Evolutionary conservation across 2,888 invertebrate species (phyloP).

Genomic region (Eudemis profundana): DNA sequence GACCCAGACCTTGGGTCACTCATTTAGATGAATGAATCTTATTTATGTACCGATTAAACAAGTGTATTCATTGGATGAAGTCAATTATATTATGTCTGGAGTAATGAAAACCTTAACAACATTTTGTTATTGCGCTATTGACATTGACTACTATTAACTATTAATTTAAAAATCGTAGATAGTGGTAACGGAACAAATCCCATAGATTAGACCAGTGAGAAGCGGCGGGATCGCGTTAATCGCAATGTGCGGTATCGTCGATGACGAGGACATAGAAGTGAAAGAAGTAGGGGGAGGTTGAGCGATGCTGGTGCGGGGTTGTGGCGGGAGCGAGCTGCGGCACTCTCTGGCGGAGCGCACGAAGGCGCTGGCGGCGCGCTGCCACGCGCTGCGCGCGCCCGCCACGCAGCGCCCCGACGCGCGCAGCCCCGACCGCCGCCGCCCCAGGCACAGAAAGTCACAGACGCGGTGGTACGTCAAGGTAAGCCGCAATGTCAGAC

Average conservation of each 20-base stretch:
- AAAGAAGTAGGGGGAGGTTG: constrained; percentile 64
- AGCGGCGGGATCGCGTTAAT: constrained; percentile 12
- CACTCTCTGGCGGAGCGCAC: constrained; percentile 82
- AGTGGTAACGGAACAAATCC: constrained; percentile 17
- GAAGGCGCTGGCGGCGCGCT: constrained; percentile 80
- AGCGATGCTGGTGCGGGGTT: constrained; percentile 79
- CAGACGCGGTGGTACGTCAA: constrained; percentile 89
- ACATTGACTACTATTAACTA: constrained; percentile 40
- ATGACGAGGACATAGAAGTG: constrained; percentile 53
- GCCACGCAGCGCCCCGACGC: constrained; percentile 61
- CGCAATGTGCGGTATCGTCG: constrained; percentile 55
- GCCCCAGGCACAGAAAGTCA: constrained; percentile 81
- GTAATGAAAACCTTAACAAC: constrained; percentile 18
- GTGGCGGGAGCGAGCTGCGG: constrained; percentile 77
- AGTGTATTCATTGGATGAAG: not conserved
- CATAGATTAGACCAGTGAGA: constrained; percentile 25
- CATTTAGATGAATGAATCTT: constrained; percentile 51
- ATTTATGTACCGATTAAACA: constrained; percentile 14
- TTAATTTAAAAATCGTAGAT: not conserved
- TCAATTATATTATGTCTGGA: not conserved
- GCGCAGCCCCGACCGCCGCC: constrained; percentile 70
- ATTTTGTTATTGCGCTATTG: constrained; percentile 8
- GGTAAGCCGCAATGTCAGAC: constrained; percentile 79
- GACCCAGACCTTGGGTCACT: constrained; percentile 65
- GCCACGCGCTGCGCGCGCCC: constrained; percentile 78